Percentiles rank a stretch among this genome's conserved stretches.
Conservation (phyloP, 2,113 vertebrate genomes). For the Nothocercus julius region DNA sequence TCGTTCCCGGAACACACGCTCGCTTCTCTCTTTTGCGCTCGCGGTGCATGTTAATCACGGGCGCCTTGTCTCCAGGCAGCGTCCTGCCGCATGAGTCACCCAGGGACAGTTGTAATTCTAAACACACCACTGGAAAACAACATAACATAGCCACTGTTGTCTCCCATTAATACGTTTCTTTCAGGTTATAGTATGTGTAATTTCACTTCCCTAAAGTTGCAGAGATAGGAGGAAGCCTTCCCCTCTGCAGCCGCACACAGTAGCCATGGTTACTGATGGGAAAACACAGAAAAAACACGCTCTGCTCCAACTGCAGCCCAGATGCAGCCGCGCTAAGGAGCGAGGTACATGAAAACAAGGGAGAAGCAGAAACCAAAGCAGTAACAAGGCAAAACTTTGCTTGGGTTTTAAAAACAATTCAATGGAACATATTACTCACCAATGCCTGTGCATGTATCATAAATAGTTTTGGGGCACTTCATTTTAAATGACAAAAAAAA, state of each 20-base stretch:
- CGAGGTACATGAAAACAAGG: not conserved
- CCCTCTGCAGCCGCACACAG: not conserved
- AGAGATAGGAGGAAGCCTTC: not conserved
- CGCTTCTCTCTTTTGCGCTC: not conserved
- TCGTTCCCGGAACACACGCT: not conserved
- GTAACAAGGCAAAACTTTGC: not conserved
- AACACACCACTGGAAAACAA: not conserved
- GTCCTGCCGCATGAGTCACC: not conserved
- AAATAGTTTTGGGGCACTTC: not conserved
- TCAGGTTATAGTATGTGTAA: not conserved
- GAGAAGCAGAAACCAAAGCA: not conserved
- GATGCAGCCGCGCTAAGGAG: not conserved
- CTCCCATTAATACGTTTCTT: not conserved
- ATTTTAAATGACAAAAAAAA: not conserved
- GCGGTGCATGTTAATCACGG: not conserved
- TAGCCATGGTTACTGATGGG: constrained; percentile 33
- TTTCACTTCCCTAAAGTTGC: constrained; percentile 36
- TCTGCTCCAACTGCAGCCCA: not conserved
- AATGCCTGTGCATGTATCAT: not conserved
- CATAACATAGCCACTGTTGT: not conserved
- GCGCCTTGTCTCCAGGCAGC: not conserved
- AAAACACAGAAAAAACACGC: not conserved
- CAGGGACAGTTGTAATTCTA: not conserved
- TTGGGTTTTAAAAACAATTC: not conserved
- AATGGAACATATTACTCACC: not conserved